phyloP scores from a whole-genome alignment of 2,113 vertebrate genomes.

The Megaceryle torquata region DNA sequence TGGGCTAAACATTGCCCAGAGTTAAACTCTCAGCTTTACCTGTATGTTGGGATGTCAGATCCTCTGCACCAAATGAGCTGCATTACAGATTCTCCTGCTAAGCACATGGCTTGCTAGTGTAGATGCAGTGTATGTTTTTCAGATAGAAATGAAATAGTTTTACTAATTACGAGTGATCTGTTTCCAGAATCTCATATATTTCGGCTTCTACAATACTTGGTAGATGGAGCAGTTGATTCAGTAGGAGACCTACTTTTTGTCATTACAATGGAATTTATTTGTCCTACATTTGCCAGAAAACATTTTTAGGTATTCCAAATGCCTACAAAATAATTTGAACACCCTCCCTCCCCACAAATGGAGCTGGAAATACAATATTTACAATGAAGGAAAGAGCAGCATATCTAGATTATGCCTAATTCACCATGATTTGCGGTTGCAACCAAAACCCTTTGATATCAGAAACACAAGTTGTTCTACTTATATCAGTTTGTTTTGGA shows the following conservation, averaged over 20 bases:
- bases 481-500: neutral
- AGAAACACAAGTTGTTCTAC: neutral
- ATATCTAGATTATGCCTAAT: neutral
- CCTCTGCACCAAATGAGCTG: neutral
- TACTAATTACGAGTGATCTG: neutral
- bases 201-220: neutral
- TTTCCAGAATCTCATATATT: neutral
- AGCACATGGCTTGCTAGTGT: neutral
- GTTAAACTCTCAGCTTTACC: neutral
- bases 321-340: neutral
- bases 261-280: neutral
- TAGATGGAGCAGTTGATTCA: neutral
- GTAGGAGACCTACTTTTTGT: neutral
- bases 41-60: neutral
- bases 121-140: neutral
- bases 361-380: neutral
- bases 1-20: neutral
- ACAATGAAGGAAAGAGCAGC: neutral
- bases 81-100: neutral
- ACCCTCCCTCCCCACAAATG: fast-evolving
- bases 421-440: neutral
- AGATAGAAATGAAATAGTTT: neutral
- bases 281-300: neutral
- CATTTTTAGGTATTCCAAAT: neutral
- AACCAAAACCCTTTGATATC: neutral